Evolutionary conservation across 2,113 vertebrate genomes (phyloP).

Genomic region (Rafetus swinhoei): DNA sequence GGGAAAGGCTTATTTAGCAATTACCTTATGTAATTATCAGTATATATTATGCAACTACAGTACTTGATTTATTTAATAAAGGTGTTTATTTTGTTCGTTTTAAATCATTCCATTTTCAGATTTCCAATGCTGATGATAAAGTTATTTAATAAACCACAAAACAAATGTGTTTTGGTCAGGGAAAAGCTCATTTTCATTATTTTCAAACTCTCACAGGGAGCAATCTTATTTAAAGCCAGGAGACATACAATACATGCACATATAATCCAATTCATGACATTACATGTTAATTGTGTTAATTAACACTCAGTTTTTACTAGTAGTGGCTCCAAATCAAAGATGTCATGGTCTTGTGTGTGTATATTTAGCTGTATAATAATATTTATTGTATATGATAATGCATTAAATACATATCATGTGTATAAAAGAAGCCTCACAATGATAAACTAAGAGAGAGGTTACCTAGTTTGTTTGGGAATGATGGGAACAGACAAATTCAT

Average conservation of each 20-base stretch:
- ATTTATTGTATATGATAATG: not conserved
- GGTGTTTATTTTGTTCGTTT: not conserved
- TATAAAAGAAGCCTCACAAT: not conserved
- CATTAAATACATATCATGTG: not conserved
- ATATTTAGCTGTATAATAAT: not conserved
- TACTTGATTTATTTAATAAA: not conserved
- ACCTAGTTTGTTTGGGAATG: not conserved
- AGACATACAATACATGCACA: not conserved
- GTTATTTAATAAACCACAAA: not conserved
- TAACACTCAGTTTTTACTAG: not conserved
- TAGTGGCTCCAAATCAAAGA: not conserved
- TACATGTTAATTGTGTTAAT: not conserved
- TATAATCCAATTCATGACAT: not conserved
- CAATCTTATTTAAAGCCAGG: not conserved
- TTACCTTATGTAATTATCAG: not conserved
- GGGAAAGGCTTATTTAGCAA: not conserved
- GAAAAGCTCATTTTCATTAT: not conserved
- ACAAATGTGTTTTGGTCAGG: not conserved
- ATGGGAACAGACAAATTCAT: not conserved
- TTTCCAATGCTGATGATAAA: not conserved
- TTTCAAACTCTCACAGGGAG: not conserved
- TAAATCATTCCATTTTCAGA: not conserved
- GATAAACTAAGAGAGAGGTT: not conserved
- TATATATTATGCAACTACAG: not conserved
- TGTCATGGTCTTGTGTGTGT: not conserved